Evolutionary conservation across 2,797 vertebrate species (phyloP).

Genomic region (Alcedo atthis): DNA sequence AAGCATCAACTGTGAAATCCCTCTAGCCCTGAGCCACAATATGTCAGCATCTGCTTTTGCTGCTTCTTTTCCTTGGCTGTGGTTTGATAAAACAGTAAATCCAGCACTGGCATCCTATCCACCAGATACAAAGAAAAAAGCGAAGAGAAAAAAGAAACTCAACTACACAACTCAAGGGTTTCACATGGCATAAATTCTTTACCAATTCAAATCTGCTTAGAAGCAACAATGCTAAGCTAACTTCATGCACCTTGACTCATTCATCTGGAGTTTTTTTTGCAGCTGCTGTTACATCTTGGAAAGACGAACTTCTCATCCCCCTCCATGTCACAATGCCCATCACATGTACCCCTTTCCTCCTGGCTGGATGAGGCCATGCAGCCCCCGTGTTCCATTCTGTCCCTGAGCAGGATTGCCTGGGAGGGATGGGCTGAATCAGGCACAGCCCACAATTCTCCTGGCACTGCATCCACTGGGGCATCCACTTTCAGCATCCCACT

Average conservation of each 20-base stretch:
- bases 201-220: neutral
- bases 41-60: neutral
- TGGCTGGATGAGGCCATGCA: neutral
- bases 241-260: neutral
- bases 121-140: neutral
- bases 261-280: neutral
- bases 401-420: neutral
- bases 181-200: neutral
- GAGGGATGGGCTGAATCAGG: neutral
- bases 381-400: neutral
- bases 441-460: fast-evolving
- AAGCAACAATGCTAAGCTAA: neutral
- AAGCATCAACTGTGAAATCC: neutral
- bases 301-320: neutral
- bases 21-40: fast-evolving
- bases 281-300: neutral
- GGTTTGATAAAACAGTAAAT: neutral
- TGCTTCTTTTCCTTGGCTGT: neutral
- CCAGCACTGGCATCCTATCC: neutral
- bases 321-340: neutral
- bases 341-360: neutral
- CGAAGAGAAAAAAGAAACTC: neutral
- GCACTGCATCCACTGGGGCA: neutral
- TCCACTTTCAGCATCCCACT: neutral
- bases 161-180: neutral